Evolutionary conservation across 2,113 vertebrate species (phyloP).

Genomic region (Rhinolophus sinicus): DNA sequence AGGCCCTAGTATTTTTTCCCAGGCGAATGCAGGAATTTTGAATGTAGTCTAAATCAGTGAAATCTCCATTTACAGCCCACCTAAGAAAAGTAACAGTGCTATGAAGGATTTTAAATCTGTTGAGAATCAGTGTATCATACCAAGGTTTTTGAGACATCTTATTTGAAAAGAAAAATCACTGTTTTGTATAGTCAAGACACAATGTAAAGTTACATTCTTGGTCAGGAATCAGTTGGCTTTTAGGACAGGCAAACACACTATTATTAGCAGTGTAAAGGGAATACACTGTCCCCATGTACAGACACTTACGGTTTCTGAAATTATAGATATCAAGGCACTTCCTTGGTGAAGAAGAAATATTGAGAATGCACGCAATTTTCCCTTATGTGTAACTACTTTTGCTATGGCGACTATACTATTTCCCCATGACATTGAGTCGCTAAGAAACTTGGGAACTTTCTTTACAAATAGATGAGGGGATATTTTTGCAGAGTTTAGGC

Average conservation of each 20-base stretch:
- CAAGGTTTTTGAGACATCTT: not conserved
- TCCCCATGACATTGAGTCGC: not conserved
- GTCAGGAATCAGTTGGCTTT: not conserved
- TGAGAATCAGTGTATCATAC: conserved; percentile 13
- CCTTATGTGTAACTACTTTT: not conserved
- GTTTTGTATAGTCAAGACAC: not conserved
- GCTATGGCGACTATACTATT: not conserved
- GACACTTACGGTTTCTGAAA: not conserved
- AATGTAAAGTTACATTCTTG: not conserved
- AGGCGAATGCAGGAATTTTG: not conserved
- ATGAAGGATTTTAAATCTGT: conserved; percentile 45
- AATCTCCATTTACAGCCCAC: conserved; percentile 7
- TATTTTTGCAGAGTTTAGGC: conserved; percentile 2
- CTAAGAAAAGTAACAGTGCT: not conserved
- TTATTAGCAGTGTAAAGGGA: not conserved
- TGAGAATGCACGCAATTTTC: conserved; percentile 1
- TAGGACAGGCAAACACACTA: not conserved
- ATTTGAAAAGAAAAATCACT: conserved; percentile 30
- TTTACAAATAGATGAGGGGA: not conserved
- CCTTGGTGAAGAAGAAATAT: not conserved
- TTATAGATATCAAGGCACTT: not conserved
- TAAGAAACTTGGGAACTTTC: not conserved
- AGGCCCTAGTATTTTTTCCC: not conserved
- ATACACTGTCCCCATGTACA: not conserved
- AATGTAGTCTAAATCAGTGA: conserved; percentile 5